Base-by-base conservation (phyloP, 2,113 vertebrate genomes). In the Leucopternis melanops region DNA sequence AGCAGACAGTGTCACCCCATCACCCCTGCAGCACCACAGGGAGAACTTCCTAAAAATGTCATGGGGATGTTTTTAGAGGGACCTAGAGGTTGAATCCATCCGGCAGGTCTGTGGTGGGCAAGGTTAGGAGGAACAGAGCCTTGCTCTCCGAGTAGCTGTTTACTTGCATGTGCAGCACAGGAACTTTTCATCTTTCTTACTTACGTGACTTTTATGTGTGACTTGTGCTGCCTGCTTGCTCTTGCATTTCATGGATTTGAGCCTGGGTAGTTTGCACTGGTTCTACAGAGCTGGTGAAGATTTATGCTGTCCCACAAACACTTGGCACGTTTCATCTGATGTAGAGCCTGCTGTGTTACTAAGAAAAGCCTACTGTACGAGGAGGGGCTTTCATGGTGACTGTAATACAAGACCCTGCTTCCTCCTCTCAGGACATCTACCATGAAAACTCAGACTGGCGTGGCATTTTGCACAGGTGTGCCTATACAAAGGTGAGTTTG, bases 201-300 rank as follows among this genome's bases (percentile, higher is more conserved):
- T 50, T 55, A 15, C 29, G 7, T 8, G 7, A 17, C 31, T 75
- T 85, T 5, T 10, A 1, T 0, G 10, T 0, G 0, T 1, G 14
- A 10, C 17, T n/a, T 26, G 54, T 47, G n/a, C 79, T 83, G 40
- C 31, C 27, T 77, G 47, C 52, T 66, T n/a, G 61, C 47, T 47
- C 55, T 61, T 17, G 36, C 16, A 3, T 8, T 5, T 36, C 20
- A 0, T 1, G 26, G 67, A 8, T 32, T 5, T n/a, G 34, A 78
- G 62, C 44, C 71, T 15, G 54, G 13, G 45, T 20, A 8, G 6
- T 55, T 58, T 3, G 20, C 52, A 8, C 22, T 1, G 4, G 29
- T 34, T 81, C 63, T 55, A 5, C 31, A 42, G 79, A 79, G 50
- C 36, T 77, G 50, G n/a, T 38, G 58, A 42, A 73, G 50, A 13